Evolutionary conservation across 2,797 vertebrate species (phyloP).

Genomic region (Epinephelus coioides): DNA sequence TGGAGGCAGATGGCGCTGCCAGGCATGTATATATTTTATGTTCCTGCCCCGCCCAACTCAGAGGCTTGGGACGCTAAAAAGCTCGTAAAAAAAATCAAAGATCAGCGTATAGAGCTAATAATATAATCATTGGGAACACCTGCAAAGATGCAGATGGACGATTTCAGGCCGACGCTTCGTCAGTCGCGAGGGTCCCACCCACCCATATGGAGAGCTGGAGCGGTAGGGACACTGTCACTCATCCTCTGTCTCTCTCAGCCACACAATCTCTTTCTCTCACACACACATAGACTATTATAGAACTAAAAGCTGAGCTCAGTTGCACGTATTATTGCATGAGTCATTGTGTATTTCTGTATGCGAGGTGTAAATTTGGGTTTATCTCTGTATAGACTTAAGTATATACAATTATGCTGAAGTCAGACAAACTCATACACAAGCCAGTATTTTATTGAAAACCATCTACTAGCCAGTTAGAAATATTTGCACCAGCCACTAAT

Average conservation of each 20-base stretch:
- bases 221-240: slow-evolving; percentile 82
- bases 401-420: neutral
- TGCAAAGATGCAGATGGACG: slow-evolving; percentile 98
- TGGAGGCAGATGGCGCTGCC: slow-evolving; percentile 93
- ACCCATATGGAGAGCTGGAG: slow-evolving; percentile 93
- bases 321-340: neutral
- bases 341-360: neutral
- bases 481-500: no score
- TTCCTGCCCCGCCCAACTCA: slow-evolving; percentile 73
- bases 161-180: slow-evolving; percentile 94
- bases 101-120: slow-evolving; percentile 98
- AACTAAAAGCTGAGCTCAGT: slow-evolving; percentile 45
- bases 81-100: slow-evolving; percentile 96
- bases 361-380: slow-evolving; percentile 7
- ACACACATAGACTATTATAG: slow-evolving; percentile 85
- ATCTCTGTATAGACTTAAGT: neutral
- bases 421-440: neutral
- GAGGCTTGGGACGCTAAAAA: slow-evolving; percentile 90
- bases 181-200: slow-evolving; percentile 90
- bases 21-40: slow-evolving; percentile 89
- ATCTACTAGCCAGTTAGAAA: no score
- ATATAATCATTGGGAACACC: slow-evolving; percentile 99
- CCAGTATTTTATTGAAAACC: no score
- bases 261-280: slow-evolving; percentile 6
- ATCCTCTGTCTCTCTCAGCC: slow-evolving; percentile 24